Conservation (phyloP, 2,888 invertebrate genomes). For the Rhopalosiphum nymphaeae region DNA sequence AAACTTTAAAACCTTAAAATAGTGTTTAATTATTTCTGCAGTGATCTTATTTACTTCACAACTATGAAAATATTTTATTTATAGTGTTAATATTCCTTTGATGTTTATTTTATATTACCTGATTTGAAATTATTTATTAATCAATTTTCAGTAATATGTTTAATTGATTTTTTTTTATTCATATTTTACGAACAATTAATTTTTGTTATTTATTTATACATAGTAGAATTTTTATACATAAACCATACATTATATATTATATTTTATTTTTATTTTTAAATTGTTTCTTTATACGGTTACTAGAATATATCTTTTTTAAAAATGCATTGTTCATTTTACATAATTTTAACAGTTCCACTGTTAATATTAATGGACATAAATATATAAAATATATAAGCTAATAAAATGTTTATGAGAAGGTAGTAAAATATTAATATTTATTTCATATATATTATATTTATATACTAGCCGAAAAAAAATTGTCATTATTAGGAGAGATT, state of each 20-base stretch:
- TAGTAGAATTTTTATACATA: neutral
- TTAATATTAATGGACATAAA: neutral
- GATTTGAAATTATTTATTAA: neutral
- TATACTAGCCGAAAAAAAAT: neutral
- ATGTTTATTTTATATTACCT: neutral
- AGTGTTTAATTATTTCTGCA: neutral
- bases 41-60: neutral
- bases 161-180: neutral
- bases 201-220: neutral
- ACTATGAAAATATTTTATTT: neutral
- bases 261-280: neutral
- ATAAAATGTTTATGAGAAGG: no score
- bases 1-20: neutral
- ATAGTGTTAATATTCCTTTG: neutral
- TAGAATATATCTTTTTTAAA: neutral
- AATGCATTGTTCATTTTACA: neutral
- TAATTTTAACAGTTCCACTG: neutral
- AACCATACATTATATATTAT: neutral
- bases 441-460: neutral
- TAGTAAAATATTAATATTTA: no score
- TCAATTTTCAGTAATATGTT: neutral
- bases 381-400: no score
- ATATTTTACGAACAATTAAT: neutral
- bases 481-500: neutral
- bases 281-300: neutral